These are phyloP conservation scores for Malurus elegans DNA, from an alignment of 2,113 vertebrate species.

Conservation along the genomic window DNA sequence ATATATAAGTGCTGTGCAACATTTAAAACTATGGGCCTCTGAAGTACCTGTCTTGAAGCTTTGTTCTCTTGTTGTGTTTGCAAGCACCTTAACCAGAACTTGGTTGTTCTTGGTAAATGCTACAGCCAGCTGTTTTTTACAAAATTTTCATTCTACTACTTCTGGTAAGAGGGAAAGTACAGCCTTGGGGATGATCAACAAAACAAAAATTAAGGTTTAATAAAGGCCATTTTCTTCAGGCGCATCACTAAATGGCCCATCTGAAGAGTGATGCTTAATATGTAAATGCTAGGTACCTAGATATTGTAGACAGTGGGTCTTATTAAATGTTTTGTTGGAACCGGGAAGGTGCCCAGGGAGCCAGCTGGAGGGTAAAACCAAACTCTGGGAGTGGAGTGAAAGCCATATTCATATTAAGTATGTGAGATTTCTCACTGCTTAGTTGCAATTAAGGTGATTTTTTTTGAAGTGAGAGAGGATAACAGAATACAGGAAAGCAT, in stretches of 20 bases:
- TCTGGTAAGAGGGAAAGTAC: neutral
- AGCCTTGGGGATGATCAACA: neutral
- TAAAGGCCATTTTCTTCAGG: neutral
- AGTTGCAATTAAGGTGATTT: neutral
- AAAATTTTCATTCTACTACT: neutral
- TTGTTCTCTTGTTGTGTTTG: neutral
- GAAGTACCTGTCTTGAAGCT: neutral
- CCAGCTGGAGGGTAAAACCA: neutral
- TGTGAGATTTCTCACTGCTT: neutral
- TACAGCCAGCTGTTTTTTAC: neutral
- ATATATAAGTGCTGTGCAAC: neutral
- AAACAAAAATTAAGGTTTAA: neutral
- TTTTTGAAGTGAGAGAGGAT: neutral
- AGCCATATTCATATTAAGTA: neutral
- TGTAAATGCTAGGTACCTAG: neutral
- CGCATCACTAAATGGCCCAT: neutral
- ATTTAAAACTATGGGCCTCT: neutral
- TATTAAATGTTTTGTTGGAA: neutral
- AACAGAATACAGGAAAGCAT: neutral
- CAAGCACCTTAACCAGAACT: neutral
- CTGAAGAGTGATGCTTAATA: neutral
- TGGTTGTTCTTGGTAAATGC: neutral
- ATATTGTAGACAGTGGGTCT: neutral
- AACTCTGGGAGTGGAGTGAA: neutral
- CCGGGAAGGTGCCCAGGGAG: neutral